phyloP scores from a whole-genome alignment of 2,113 vertebrate genomes.

The Microcebus lehilahytsara region DNA sequence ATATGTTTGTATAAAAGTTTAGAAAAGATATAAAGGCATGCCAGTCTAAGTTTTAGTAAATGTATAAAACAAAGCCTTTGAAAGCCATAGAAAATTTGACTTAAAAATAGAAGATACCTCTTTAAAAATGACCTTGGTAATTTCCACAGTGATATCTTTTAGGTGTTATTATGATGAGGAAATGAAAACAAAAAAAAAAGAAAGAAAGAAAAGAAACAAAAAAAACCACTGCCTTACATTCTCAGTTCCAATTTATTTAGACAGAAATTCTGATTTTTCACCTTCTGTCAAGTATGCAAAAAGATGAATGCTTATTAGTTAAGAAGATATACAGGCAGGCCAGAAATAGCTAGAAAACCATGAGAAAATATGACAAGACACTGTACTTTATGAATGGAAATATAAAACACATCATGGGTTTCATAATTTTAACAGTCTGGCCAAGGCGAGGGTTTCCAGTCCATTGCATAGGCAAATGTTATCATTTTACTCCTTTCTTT shows the following conservation, averaged over 20 bases:
- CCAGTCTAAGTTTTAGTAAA: not conserved
- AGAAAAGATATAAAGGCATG: not conserved
- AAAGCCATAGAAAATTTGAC: not conserved
- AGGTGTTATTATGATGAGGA: not conserved
- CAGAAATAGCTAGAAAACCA: slow-evolving; percentile 43
- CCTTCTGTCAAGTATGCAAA: slow-evolving; percentile 45
- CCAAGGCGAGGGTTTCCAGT: slow-evolving; percentile 64
- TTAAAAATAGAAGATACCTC: not conserved
- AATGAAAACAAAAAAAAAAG: not conserved
- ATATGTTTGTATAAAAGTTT: not conserved
- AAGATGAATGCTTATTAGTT: slow-evolving; percentile 4
- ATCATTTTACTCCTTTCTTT: slow-evolving; percentile 57
- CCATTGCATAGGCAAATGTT: slow-evolving; percentile 75
- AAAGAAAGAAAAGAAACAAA: not conserved
- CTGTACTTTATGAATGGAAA: slow-evolving; percentile 50
- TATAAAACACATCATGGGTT: slow-evolving; percentile 59
- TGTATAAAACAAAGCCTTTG: not conserved
- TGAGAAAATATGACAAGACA: slow-evolving; percentile 13
- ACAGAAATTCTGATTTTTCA: slow-evolving; percentile 44
- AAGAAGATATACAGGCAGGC: slow-evolving; percentile 21
- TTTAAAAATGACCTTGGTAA: not conserved
- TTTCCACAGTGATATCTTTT: not conserved
- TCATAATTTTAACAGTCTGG: slow-evolving; percentile 68
- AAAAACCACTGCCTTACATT: not conserved
- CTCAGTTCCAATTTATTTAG: slow-evolving; percentile 60